These are phyloP conservation scores for Nematopogon swammerdamellus DNA, from an alignment of 2,888 invertebrate species.

Conservation along the genomic window DNA sequence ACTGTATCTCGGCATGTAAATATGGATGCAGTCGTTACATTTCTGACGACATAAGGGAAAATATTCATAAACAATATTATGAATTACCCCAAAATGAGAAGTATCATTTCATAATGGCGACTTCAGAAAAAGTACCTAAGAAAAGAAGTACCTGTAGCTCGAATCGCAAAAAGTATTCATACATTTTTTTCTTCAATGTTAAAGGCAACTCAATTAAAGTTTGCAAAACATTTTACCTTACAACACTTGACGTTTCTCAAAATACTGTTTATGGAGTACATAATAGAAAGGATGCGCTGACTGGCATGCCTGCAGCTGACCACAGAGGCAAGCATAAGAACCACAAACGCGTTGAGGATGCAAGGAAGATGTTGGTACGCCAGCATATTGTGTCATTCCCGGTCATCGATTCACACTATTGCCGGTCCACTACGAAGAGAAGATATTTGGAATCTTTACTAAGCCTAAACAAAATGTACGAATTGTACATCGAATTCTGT, in stretches of 20 bases:
- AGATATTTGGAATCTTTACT: conserved; percentile 7
- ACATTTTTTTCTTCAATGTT: conserved; percentile 6
- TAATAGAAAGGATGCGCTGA: conserved; percentile 1
- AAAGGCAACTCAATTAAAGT: conserved; percentile 5
- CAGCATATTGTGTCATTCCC: conserved; percentile 9
- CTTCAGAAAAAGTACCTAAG: conserved; percentile 1
- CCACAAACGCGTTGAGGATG: conserved; percentile 1
- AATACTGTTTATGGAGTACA: conserved; percentile 7
- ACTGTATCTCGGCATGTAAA: no score
- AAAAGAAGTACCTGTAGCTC: conserved; percentile 3
- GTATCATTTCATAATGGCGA: conserved; percentile 1
- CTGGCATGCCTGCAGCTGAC: conserved; percentile 1
- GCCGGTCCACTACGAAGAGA: conserved; percentile 5
- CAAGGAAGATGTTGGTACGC: conserved; percentile 3
- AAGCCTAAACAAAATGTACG: conserved; percentile 8
- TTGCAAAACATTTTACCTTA: conserved; percentile 7
- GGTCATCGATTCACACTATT: conserved; percentile 9
- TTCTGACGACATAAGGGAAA: no score
- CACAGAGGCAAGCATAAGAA: conserved; percentile 2
- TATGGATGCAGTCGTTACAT: no score
- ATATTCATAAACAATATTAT: no score
- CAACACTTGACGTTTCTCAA: conserved; percentile 7
- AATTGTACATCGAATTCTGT: conserved; percentile 6
- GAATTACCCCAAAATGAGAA: conserved; percentile 2
- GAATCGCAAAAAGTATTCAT: conserved; percentile 6